phyloP scores from a whole-genome alignment of 2,797 vertebrate species.

The Lindbergichthys nudifrons region DNA sequence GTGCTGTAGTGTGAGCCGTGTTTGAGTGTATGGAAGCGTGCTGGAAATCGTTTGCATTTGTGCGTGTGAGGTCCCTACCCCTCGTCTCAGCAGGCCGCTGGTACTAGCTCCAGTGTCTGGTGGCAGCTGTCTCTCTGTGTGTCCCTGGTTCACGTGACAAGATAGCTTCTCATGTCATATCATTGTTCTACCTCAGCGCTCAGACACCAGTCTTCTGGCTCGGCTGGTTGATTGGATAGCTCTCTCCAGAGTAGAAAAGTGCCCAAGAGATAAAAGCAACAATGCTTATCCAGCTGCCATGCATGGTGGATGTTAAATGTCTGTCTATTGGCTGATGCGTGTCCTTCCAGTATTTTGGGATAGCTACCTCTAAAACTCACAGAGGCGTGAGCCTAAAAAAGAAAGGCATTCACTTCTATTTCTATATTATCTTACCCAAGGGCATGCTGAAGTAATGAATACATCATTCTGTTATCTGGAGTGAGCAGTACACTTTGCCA shows the following conservation, averaged over 20 bases:
- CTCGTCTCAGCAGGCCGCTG: slow-evolving; percentile 36
- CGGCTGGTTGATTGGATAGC: slow-evolving; percentile 25
- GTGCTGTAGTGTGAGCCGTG: not conserved
- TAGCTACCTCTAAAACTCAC: slow-evolving; percentile 35
- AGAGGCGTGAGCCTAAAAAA: slow-evolving; percentile 42
- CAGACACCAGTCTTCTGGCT: slow-evolving; percentile 54
- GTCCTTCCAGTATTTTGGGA: slow-evolving; percentile 46
- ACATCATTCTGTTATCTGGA: slow-evolving; percentile 69
- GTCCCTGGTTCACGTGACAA: slow-evolving; percentile 58
- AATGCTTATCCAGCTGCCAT: slow-evolving; percentile 32
- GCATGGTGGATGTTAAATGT: slow-evolving; percentile 13
- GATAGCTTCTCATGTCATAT: slow-evolving; percentile 57
- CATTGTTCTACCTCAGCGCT: slow-evolving; percentile 56
- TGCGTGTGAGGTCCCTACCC: slow-evolving; percentile 14
- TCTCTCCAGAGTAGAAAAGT: slow-evolving; percentile 41
- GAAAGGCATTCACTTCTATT: slow-evolving; percentile 55
- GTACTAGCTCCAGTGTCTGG: slow-evolving; percentile 42
- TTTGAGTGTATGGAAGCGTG: slow-evolving; percentile 9
- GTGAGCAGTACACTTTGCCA: slow-evolving; percentile 51
- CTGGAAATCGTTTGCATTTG: slow-evolving; percentile 24
- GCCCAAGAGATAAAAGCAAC: slow-evolving; percentile 47
- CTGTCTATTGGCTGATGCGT: slow-evolving; percentile 17
- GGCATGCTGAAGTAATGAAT: slow-evolving; percentile 67
- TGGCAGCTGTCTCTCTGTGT: slow-evolving; percentile 70
- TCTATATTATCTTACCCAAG: slow-evolving; percentile 67